phyloP scores from a whole-genome alignment of 23 tunicate species.

The Botrylloides violaceus region DNA sequence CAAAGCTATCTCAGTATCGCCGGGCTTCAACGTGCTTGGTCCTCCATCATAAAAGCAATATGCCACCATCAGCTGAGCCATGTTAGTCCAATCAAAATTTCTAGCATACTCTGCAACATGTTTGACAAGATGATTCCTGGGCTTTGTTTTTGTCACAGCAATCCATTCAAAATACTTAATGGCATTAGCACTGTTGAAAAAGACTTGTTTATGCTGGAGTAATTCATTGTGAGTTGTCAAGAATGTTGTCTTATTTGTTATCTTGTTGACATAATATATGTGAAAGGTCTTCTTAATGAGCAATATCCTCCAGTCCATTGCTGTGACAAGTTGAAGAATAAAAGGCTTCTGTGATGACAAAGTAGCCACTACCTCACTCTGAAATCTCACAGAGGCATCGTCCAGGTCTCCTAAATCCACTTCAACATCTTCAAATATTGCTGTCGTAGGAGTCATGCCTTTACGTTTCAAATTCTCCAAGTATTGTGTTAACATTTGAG shows the following conservation, averaged over 20 bases:
- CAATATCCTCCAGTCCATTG: conserved; percentile 56
- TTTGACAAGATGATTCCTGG: neutral
- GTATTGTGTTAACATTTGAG: neutral
- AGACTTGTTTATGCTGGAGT: neutral
- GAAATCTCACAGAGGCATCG: neutral
- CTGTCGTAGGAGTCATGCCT: conserved; percentile 7
- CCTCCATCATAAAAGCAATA: too few relatives aligned
- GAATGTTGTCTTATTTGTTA: neutral
- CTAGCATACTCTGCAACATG: neutral
- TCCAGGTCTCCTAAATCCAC: neutral
- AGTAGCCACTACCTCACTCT: conserved; percentile 1
- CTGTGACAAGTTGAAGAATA: conserved; percentile 5
- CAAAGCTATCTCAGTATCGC: neutral
- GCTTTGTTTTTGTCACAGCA: neutral
- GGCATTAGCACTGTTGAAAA: conserved; percentile 3
- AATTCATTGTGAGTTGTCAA: neutral
- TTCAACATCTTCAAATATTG: neutral
- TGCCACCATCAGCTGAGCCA: neutral
- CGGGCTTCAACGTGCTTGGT: neutral
- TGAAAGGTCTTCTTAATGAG: conserved; percentile 43
- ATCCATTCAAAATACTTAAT: conserved; percentile 3
- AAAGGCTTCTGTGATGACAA: neutral
- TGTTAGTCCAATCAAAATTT: neutral
- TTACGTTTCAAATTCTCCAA: conserved; percentile 4
- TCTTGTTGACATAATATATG: conserved; percentile 25